Percentiles rank a stretch among this genome's conserved stretches.
phyloP scores from a whole-genome alignment of 2,888 invertebrate species.

The Allophyes oxyacanthae region DNA sequence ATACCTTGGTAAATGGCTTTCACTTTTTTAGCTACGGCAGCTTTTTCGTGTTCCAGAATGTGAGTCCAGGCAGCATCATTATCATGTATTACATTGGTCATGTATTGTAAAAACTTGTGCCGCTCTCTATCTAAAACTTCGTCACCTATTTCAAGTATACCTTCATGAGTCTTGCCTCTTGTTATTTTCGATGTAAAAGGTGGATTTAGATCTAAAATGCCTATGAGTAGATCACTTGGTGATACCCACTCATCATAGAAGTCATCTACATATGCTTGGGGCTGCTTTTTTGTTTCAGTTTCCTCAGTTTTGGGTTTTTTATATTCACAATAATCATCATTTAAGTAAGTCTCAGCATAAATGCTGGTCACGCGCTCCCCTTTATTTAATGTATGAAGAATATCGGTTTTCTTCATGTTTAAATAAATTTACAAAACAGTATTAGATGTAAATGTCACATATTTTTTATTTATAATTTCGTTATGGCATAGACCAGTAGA shows the following conservation, averaged over 20 bases:
- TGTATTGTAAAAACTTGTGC: constrained; percentile 61
- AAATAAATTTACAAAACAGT: constrained; percentile 23
- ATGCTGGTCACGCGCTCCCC: constrained; percentile 74
- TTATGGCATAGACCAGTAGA: neutral
- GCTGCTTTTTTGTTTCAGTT: constrained; percentile 24
- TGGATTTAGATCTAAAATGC: constrained; percentile 73
- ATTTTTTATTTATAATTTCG: constrained; percentile 5
- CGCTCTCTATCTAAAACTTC: constrained; percentile 69
- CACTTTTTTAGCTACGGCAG: constrained; percentile 67
- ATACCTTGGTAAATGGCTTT: constrained; percentile 69
- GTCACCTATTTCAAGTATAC: constrained; percentile 79
- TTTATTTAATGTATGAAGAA: constrained; percentile 57
- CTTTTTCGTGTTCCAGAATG: constrained; percentile 72
- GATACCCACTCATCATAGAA: constrained; percentile 73
- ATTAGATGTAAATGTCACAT: constrained; percentile 29
- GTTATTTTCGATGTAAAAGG: constrained; percentile 85
- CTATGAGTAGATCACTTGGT: constrained; percentile 81
- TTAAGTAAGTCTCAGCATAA: constrained; percentile 78
- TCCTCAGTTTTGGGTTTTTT: constrained; percentile 27
- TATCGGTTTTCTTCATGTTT: constrained; percentile 64
- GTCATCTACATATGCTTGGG: neutral
- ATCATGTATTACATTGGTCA: constrained; percentile 67
- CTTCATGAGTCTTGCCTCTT: constrained; percentile 80
- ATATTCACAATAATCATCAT: constrained; percentile 65
- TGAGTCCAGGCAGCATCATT: constrained; percentile 78